phyloP scores from a whole-genome alignment of 2,113 vertebrate genomes.

The Harpagus bidentatus region DNA sequence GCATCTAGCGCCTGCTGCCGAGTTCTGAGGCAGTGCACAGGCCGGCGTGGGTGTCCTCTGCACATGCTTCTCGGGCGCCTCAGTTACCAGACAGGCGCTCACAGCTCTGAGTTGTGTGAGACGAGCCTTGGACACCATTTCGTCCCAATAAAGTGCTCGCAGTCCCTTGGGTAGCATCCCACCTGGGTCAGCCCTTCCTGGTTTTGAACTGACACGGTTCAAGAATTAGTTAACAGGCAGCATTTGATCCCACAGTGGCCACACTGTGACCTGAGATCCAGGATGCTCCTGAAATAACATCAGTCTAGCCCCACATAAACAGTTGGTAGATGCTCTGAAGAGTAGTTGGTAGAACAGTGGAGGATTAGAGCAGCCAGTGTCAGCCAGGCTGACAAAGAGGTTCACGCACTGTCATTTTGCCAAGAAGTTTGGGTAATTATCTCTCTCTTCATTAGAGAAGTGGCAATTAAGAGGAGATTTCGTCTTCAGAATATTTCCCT shows the following conservation, averaged over 20 bases:
- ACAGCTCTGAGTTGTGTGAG: rapidly evolving
- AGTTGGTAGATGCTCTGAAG: background rate
- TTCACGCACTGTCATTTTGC: background rate
- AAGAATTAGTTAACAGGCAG: too few relatives aligned
- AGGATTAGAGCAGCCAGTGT: background rate
- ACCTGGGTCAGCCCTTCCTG: background rate
- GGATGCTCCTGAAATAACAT: background rate
- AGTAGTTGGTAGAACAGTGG: background rate
- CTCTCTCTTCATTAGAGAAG: background rate
- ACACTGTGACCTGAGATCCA: background rate
- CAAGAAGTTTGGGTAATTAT: conserved; percentile 8
- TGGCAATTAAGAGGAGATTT: background rate
- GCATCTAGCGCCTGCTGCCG: background rate
- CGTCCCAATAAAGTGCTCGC: background rate
- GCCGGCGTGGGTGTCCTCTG: background rate
- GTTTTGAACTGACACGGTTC: background rate
- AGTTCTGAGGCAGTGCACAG: background rate
- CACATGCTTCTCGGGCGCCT: background rate
- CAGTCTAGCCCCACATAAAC: background rate
- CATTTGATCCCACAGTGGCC: background rate
- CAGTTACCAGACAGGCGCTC: background rate
- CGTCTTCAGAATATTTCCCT: background rate
- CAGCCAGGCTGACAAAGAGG: background rate
- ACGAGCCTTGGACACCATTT: rapidly evolving
- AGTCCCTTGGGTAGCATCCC: background rate